Evolutionary conservation across 2,797 vertebrate genomes (phyloP), one percentile per base, ranked within the genome.

Genomic region (Cacajao melanocephalus): DNA sequence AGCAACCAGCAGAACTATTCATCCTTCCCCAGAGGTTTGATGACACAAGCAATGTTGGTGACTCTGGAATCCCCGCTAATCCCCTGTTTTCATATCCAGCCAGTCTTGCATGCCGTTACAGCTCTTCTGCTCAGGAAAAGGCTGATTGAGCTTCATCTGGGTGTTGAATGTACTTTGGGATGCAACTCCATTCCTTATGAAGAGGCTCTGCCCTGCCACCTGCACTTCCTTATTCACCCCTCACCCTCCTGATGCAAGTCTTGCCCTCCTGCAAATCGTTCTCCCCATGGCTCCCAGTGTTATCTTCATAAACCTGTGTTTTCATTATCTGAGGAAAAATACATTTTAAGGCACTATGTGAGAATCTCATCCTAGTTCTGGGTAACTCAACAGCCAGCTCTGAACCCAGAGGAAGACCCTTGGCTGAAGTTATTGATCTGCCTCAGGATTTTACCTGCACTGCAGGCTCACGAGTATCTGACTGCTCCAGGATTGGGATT

Each of bases 1-100:
- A 44, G 26, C n/a, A 85, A 17, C 14, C 44, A 44, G 67, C 36
- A 82, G 87, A 93, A 64, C 79, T 90, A 73, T 88, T 50, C 67
- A 82, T 79, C 36, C 39, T 92, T 88, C 8, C 19, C 76, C 55
- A 50, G 87, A 88, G 89, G 75, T 79, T 6, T 94, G 96, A 88
- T 90, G 83, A 50, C 48, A 84, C 85, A 82, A 55, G n/a, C 36
- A 46, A 41, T 33, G 46, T 88, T 52, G 26, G 52, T 93, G 73
- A 90, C 70, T 81, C 64, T 79, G 39, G 67, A 88, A 90, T 92
- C 41, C 26, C 17, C 94, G 67, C n/a, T 30, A 44, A 41, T 79
- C 50, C 19, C 72, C 19, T 39, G 9, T 36, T 91, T 88, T 70
- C 24, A 33, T 26, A 55, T 81, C 28, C 30, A 83, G 39, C 20